Percentiles rank a stretch among this genome's conserved stretches.
Conservation (phyloP, 2,113 vertebrate species). For the Plectropomus leopardus region DNA sequence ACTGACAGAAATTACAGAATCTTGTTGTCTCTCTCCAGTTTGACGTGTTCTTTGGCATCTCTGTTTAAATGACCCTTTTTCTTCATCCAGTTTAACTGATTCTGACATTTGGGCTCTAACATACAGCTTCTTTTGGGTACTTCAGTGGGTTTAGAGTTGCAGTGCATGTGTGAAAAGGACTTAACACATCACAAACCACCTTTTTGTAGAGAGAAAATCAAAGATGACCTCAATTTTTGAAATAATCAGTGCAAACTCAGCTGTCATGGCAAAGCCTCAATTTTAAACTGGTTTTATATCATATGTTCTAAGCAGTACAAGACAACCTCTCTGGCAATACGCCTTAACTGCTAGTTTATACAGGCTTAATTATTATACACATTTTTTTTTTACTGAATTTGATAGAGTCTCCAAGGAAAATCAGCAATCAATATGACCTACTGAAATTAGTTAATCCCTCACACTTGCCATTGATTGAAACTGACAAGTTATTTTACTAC, state of each 20-base stretch:
- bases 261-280: neutral
- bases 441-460: neutral
- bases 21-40: too few species aligned
- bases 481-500: conserved; percentile 1
- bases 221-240: neutral
- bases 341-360: neutral
- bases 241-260: neutral
- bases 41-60: too few species aligned
- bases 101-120: too few species aligned
- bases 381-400: neutral
- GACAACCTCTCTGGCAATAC: neutral
- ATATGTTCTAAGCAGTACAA: neutral
- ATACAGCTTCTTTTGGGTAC: too few species aligned
- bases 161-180: too few species aligned
- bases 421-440: neutral
- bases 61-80: too few species aligned
- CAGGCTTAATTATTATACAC: neutral
- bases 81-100: too few species aligned
- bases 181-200: too few species aligned
- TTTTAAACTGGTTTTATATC: conserved; percentile 7
- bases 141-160: too few species aligned
- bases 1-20: too few species aligned
- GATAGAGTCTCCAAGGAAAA: neutral
- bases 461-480: conserved; percentile 3
- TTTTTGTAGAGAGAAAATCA: too few species aligned